phyloP scores from a whole-genome alignment of 2,797 vertebrate genomes.

The Phaenicophaeus curvirostris region DNA sequence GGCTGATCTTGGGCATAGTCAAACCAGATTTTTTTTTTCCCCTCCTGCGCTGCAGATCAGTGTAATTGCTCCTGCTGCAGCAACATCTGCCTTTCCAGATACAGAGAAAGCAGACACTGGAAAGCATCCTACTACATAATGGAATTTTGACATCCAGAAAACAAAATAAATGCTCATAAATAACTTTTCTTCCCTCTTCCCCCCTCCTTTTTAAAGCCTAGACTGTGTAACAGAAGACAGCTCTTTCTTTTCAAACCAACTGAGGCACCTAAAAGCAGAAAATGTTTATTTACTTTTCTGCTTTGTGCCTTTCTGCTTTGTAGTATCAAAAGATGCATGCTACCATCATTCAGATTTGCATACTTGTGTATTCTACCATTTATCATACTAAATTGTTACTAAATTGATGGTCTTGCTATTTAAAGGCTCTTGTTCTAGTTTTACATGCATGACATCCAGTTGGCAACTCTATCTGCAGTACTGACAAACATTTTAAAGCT shows the following conservation, averaged over 20 bases:
- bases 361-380: neutral
- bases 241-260: neutral
- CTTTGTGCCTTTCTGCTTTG: neutral
- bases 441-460: conserved; percentile 26
- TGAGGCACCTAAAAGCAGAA: neutral
- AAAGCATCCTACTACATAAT: neutral
- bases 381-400: neutral
- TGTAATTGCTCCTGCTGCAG: conserved; percentile 20
- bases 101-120: conserved; percentile 20
- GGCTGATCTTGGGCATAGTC: neutral
- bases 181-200: neutral
- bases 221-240: neutral
- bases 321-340: neutral
- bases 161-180: neutral
- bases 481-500: conserved; percentile 4
- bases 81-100: conserved; percentile 30
- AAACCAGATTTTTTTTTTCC: neutral
- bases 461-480: conserved; percentile 17
- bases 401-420: conserved; percentile 21
- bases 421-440: conserved; percentile 30
- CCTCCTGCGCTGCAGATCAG: neutral
- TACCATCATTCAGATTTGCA: neutral
- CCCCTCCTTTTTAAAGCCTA: neutral
- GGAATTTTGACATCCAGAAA: neutral
- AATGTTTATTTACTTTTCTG: neutral